Percentiles rank a stretch among this genome's conserved stretches.
These are phyloP conservation scores for Arvicanthis niloticus DNA, from an alignment of 2,113 vertebrate species.

Conservation along the genomic window DNA sequence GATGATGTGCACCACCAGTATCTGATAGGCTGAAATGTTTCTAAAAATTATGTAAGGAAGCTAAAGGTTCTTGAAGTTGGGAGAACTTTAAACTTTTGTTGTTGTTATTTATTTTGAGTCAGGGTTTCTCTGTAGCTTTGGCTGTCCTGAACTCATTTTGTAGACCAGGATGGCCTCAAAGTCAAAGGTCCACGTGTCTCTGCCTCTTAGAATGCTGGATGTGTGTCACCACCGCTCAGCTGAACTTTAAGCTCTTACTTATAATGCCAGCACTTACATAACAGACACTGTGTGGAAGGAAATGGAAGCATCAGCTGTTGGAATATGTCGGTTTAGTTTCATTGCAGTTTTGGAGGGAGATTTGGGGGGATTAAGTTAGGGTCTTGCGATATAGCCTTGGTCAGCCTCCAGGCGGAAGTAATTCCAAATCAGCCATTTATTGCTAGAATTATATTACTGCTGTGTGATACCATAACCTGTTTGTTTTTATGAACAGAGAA, in stretches of 20 bases:
- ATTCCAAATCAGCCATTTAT: not conserved
- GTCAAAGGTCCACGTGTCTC: not conserved
- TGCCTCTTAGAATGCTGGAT: not conserved
- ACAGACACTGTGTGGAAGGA: not conserved
- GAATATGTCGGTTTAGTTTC: constrained; percentile 10
- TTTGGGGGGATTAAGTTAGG: not conserved
- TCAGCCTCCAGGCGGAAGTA: not conserved
- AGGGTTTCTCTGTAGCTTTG: not conserved
- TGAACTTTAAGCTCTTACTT: constrained; percentile 24
- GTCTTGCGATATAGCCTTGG: not conserved
- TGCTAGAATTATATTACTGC: not conserved
- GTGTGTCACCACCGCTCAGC: not conserved
- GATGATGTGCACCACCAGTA: not conserved
- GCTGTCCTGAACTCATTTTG: not conserved
- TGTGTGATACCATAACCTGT: not conserved
- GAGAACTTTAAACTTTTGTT: not conserved
- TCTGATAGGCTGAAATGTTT: not conserved
- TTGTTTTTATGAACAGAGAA: constrained; percentile 53
- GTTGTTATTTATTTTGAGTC: not conserved
- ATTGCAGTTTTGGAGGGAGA: not conserved
- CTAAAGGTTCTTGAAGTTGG: constrained; percentile 38
- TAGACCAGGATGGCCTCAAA: not conserved
- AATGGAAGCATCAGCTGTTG: not conserved
- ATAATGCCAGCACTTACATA: not conserved
- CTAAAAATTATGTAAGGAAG: not conserved